Evolutionary conservation across 2,113 vertebrate species (phyloP), one percentile per base, ranked within the genome.

Genomic region (Phocoena sinus): DNA sequence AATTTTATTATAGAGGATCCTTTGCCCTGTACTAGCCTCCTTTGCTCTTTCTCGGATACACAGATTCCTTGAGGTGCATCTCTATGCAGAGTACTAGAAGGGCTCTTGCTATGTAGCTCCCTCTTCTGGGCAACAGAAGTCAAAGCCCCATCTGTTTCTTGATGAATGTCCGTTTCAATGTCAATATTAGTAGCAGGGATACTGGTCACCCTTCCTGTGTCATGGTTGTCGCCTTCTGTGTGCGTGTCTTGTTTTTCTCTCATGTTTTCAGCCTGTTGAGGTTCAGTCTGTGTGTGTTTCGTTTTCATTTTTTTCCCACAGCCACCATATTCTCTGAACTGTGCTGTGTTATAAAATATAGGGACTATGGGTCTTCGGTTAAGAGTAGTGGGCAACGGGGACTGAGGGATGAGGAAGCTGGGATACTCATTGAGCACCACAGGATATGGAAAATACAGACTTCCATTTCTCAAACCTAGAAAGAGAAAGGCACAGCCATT

Each of bases 21-120:
- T 94, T 90, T 97, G 60, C 97, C 94, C 5, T 98, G 98, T 73
- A 98, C 97, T 97, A 97, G 98, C 82, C 96, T 97, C 56, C 98
- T 96, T 86, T 98, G 97, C 76, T 98, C 97, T 95, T 98, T 98
- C 96, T 98, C 98, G 97, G 97, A 98, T 23, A 97, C 97, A 97
- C 97, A 98, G 68, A 96, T 98, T 94, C 98, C 94, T 71, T 94
- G 92, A 92, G 97, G 95, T 96, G 98, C 95, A 14, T 23, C 98
- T 95, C 97, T 97, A 60, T 96, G 96, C 25, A 92, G 95, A 14
- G 91, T 74, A 88, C 86, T 94, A 68, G 96, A 96, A 96, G 95
- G 84, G 73, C 86, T 98, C 94, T 98, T 98, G 65, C 77, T 97
- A 68, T 80, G 95, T 97, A 98, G 94, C 65, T 98, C 95, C 44